Evolutionary conservation across 2,888 invertebrate species (phyloP), one percentile per base, ranked within the genome.

Genomic region (Amphimallon solstitiale): DNA sequence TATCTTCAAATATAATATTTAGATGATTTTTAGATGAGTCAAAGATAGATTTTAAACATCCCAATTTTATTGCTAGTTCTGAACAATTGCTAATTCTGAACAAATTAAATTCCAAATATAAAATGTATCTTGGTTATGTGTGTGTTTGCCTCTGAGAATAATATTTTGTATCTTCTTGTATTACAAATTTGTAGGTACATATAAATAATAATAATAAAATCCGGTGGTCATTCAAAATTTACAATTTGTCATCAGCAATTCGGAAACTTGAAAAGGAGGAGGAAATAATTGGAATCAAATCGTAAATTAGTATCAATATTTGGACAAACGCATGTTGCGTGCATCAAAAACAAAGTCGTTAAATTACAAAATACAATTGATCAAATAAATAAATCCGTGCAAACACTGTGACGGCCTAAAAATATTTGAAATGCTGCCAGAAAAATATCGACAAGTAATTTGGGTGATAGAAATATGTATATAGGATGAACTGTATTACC

Each of bases 341-440:
- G 29, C 23, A 48, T 48, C 48, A 29, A 48, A 48, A 48, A 48
- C 48, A 48, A 23, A 48, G n/a, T 48, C 48, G 29, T 48, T 29
- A 48, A 48, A 29, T 23, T 23, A 23, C 23, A 29, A 29, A 29
- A 5, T 5, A 29, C 29, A 6, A 29, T 10, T 15, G 35, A 52
- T 54, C 10, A 17, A 17, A 54, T 54, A 54, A 38, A 54, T 54
- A 54, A 54, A 37, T 12, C 7, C 17, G 17, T 19, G 17, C 21
- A 54, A 38, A 19, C 21, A 9, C 9, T 17, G 17, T 43, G 29
- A 29, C 43, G 1, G 7, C 9, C 12, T 17, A 12, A 54, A 54
- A 54, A 54, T 54, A 54, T 35, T 54, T 54, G 52, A 54, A 54
- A 10, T 54, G 38, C 17, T 54, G 52, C 52, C 52, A 54, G 29